phyloP scores from a whole-genome alignment of 2,797 vertebrate species.

The Darevskia nairensis region DNA sequence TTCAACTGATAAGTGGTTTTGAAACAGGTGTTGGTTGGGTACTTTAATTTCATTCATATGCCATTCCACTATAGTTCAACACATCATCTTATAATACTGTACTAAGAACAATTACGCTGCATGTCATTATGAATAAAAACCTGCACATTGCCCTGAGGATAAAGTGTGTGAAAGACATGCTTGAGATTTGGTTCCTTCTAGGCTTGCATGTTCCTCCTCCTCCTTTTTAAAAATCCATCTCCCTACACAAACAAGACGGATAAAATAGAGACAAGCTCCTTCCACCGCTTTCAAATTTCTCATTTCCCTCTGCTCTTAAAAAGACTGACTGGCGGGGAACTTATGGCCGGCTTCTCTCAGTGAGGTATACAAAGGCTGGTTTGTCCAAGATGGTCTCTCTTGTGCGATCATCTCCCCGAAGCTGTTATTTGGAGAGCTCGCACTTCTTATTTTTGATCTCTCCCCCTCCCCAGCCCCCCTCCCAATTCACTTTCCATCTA shows the following conservation, averaged over 20 bases:
- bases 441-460: constrained; percentile 54
- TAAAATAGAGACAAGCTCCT: constrained; percentile 30
- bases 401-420: constrained; percentile 37
- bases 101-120: constrained; percentile 66
- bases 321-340: constrained; percentile 45
- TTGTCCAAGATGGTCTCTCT: neutral
- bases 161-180: constrained; percentile 33
- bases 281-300: neutral
- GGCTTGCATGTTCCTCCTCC: neutral
- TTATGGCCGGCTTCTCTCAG: constrained; percentile 39
- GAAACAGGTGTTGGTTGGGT: constrained; percentile 70
- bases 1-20: constrained; percentile 66
- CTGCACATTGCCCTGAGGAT: constrained; percentile 42
- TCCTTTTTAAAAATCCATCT: constrained; percentile 37
- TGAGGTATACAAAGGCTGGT: constrained; percentile 22
- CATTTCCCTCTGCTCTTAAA: constrained; percentile 32
- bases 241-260: constrained; percentile 48
- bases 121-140: constrained; percentile 71
- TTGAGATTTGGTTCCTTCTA: constrained; percentile 56
- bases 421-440: constrained; percentile 59
- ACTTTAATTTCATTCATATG: constrained; percentile 74
- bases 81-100: constrained; percentile 66
- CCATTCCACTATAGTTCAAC: constrained; percentile 62
- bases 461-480: constrained; percentile 41
- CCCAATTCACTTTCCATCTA: constrained; percentile 65